Evolutionary conservation across 2,888 invertebrate genomes (phyloP), one percentile per base, ranked within the genome.

Genomic region (Lysandra coridon): DNA sequence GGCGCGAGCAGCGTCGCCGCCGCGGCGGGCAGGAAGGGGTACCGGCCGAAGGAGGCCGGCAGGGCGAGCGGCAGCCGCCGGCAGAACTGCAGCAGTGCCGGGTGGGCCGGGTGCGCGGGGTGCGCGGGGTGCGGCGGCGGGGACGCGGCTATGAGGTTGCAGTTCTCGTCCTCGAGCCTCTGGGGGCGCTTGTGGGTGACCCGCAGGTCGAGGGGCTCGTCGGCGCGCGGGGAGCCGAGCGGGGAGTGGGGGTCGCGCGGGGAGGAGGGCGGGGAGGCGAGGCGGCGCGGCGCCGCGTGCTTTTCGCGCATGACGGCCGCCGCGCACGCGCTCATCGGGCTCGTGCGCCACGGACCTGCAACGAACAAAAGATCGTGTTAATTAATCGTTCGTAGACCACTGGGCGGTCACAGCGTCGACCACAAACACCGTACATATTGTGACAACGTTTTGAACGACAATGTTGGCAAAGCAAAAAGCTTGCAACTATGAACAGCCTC

Each of bases 231-330:
- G 83, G 92, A 89, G 91, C 95, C 87, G 85, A 95, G 90, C 86
- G 95, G 86, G 95, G 96, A 88, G 95, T 91, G 83, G 94, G 95
- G 89, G 80, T 91, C 91, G 81, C 85, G 89, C 75, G 93, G 93
- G 79, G 93, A 93, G 89, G 95, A 85, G 83, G 90, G 92, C 83
- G 89, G 95, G 87, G 88, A 95, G 93, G 90, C 95, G 97, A 98
- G 97, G 95, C 98, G 98, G 94, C 98, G 96, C 91, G 98, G 98
- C 90, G 97, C 97, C 91, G 98, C 97, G 95, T 98, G 98, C 95
- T 98, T 98, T 95, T 98, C 98, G 95, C 98, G 97, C 95, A 96
- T 95, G 92, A 93, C 95, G 94, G 95, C 95, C 92, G 96, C 95
- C 93, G 96, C 96, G 95, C 96, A 96, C 95, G 96, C 96, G 95